Percentiles rank a stretch among this genome's conserved stretches.
Conservation (phyloP, 2,888 invertebrate genomes). For the Limnephilus marmoratus region DNA sequence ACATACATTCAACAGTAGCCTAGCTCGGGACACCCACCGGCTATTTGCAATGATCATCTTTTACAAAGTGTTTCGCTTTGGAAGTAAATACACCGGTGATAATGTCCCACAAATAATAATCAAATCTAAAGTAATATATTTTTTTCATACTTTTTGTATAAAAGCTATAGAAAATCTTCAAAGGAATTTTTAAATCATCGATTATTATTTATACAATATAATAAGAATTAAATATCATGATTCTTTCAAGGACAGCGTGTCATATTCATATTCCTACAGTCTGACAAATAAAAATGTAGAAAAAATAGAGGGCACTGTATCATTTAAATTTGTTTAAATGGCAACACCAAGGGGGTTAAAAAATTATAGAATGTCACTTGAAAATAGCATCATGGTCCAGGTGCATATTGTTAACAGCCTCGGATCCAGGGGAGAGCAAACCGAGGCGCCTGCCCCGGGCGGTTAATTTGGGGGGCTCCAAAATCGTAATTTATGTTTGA, state of each 20-base stretch:
- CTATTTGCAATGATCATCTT: background rate
- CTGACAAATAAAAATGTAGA: too few species aligned
- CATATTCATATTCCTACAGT: background rate
- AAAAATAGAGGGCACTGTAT: too few species aligned
- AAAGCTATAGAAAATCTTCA: background rate
- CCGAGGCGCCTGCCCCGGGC: too few species aligned
- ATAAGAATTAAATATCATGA: background rate
- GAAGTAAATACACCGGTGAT: background rate
- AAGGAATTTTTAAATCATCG: background rate
- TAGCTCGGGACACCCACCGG: background rate
- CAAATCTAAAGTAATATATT: background rate
- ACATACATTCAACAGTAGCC: background rate
- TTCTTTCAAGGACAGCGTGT: background rate
- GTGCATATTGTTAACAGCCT: too few species aligned
- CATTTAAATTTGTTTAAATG: too few species aligned
- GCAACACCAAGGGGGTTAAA: too few species aligned
- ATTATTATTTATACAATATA: background rate
- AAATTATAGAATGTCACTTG: too few species aligned
- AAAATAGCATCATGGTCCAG: too few species aligned
- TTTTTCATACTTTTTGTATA: slow-evolving; percentile 5
- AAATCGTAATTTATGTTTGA: too few species aligned
- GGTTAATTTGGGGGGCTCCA: too few species aligned
- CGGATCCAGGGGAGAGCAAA: too few species aligned
- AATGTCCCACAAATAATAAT: background rate
- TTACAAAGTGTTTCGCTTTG: slow-evolving; percentile 13